Evolutionary conservation across 1,140 invertebrate species (phyloP).

Genomic region (Drosophila suzukii): DNA sequence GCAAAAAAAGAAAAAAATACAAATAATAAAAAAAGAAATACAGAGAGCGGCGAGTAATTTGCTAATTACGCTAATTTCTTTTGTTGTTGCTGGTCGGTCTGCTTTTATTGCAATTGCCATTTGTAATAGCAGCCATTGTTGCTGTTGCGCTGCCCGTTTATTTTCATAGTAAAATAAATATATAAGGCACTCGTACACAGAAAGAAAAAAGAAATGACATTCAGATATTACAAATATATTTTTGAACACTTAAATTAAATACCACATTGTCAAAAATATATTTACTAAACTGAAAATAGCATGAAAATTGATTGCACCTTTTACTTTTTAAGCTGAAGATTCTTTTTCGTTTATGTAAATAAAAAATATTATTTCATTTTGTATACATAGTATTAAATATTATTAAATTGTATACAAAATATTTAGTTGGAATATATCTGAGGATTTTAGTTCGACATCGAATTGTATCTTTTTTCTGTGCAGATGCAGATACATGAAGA

Average conservation of each 20-base stretch:
- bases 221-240: too few relatives aligned
- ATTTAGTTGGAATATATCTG: too few relatives aligned
- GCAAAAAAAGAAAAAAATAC: constrained; percentile 14
- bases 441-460: not conserved
- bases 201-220: not conserved
- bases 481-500: constrained; percentile 12
- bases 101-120: constrained; percentile 66
- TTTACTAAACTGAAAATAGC: too few relatives aligned
- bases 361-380: not conserved
- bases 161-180: constrained; percentile 76
- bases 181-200: constrained; percentile 30
- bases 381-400: too few relatives aligned
- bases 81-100: constrained; percentile 66
- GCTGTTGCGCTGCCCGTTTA: constrained; percentile 46
- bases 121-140: constrained; percentile 61
- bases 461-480: not conserved
- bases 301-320: too few relatives aligned
- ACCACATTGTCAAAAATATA: too few relatives aligned
- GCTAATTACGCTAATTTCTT: constrained; percentile 82
- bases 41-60: constrained; percentile 66
- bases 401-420: too few relatives aligned
- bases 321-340: too few relatives aligned
- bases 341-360: too few relatives aligned
- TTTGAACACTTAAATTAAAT: too few relatives aligned
- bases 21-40: constrained; percentile 18